Base-by-base conservation (phyloP, 1,140 invertebrate species). In the Pseudomyrmex flavicornis region DNA sequence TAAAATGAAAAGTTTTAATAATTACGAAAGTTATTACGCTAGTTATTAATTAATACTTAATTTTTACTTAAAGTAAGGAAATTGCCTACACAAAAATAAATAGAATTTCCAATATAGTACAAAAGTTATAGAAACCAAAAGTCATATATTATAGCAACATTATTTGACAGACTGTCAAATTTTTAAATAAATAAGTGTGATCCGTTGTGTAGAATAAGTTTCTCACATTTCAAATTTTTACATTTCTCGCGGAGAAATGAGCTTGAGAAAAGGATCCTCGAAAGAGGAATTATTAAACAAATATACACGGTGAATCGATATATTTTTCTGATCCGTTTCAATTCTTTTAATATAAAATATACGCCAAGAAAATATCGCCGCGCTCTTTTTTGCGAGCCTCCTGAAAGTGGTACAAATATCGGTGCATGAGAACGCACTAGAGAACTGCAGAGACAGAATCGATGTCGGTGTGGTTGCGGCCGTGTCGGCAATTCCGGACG, bases 401-500 rank as follows among this genome's bases (percentile, higher is more conserved):
- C 4, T 80, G 69, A 80, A 70, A 72, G 76, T 48, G 15, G 12
- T 69, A 58, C 76, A 59, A 85, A 80, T 83, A 58, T 35, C 68
- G 82, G 46, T 83, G 68, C 86, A 85, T 73, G 86, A 63, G 85
- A 85, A 87, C 86, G 86, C 72, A 83, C 77, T 85, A 77, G 70
- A 77, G 70, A 79, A 66, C 63, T 58, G 61, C 52, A 52, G 54
- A 61, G 63, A 69, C 63, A 50, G 61, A 74, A 75, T 75, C 65
- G 63, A 66, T 85, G 85, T 77, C 54, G 50, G 63, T 48, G 75
- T 48, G 75, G 65, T 80, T 88, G 89, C 46, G 79, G 86, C 83
- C 46, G 61, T 85, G 88, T 82, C 70, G 79, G 86, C 80, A 86
- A 89, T 90, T 35, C 86, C 86, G 84, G 58, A 85, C 75, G 82